A percentile compares a stretch with the other conserved stretches of the same genome.
phyloP scores from a whole-genome alignment of 2,888 invertebrate species.

The Allolobophora icterica region DNA sequence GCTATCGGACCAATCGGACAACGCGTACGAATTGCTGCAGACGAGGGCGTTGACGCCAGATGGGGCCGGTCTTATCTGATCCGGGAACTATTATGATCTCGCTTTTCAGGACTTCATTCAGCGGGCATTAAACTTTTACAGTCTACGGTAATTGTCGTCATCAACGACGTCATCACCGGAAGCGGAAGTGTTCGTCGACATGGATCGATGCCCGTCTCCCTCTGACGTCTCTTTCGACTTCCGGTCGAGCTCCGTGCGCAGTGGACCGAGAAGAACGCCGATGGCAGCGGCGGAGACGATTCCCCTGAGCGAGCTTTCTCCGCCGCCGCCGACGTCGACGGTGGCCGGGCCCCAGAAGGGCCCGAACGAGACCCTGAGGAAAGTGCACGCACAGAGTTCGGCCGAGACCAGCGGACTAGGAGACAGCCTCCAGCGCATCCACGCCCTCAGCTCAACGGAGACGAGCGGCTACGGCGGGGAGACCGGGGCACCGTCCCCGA shows the following conservation, averaged over 20 bases:
- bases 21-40: not conserved
- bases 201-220: not conserved
- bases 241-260: not conserved
- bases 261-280: not conserved
- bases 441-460: constrained; percentile 47
- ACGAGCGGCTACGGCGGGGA: constrained; percentile 46
- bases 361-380: constrained; percentile 36
- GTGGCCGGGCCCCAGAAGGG: not conserved
- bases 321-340: not conserved
- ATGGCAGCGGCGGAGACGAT: not conserved
- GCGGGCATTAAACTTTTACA: not conserved
- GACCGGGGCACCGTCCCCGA: constrained; percentile 34
- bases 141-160: not conserved
- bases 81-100: not conserved
- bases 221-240: not conserved
- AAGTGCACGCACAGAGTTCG: constrained; percentile 48
- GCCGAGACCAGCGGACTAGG: constrained; percentile 48
- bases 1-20: not conserved
- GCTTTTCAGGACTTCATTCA: not conserved
- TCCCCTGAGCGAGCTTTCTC: constrained; percentile 9
- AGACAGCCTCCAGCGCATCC: constrained; percentile 47
- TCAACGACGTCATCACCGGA: not conserved
- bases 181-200: not conserved
- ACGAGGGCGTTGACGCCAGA: not conserved
- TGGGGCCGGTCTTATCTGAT: not conserved